Evolutionary conservation across 2,888 invertebrate species (phyloP), one percentile per base, ranked within the genome.

Genomic region (Epinotia demarniana): DNA sequence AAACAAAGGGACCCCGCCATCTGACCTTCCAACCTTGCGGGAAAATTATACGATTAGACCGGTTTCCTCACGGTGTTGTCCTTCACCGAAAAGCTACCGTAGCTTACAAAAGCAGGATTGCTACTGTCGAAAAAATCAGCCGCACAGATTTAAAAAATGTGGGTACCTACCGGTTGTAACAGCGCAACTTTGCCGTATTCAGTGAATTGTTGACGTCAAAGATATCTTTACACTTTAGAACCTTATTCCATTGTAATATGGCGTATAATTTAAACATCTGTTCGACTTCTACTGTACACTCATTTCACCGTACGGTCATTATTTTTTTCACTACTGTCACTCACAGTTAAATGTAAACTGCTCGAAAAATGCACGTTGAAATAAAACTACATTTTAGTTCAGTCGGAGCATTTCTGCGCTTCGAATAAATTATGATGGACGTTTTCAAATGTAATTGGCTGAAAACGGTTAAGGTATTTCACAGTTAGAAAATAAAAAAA

Each of bases 331-430:
- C 16, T 5, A 18, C 73, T 60, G 58, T 46, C 66, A 60, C 33
- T 73, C 66, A 67, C 66, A 66, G 72, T 64, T 64, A 64, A 64
- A 72, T 64, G 57, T 72, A 58, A 23, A 46, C 64, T 72, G 57
- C 19, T 19, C 16, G 12, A 69, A 68, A 61, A 69, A 46, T 27
- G 27, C n/a, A 43, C 3, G 19, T 39, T 60, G 43, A 58, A 60
- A 43, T 43, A 68, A 12, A 13, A 33, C 27, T 43, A 16, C 43
- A 33, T 39, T 23, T 18, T 58, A 46, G 57, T 11, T n/a, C 55
- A 55, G n/a, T 53, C 16, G 13, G 33, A 5, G 53, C 27, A 66
- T 53, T 53, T 67, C 12, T 27, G 33, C 33, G 13, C 53, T 53
- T 18, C 53, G 33, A 58, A 69, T 68, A 68, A 68, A 68, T 57